Base-by-base conservation (phyloP, 2,113 vertebrate genomes). In the Synchiropus splendidus region DNA sequence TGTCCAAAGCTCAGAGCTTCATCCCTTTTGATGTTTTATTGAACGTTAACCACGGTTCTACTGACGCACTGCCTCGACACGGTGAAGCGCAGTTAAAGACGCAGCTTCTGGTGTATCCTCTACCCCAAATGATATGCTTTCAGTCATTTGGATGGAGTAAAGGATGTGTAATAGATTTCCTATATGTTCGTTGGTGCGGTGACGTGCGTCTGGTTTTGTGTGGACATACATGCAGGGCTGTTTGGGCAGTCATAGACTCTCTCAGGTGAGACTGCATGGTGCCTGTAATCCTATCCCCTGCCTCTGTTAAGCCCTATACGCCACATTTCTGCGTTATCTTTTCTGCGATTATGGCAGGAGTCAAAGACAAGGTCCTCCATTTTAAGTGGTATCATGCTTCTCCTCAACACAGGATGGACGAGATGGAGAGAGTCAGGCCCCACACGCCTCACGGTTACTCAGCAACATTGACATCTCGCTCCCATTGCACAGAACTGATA, bases 11-110 rank as follows among this genome's bases (percentile, higher is more conserved):
- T 55, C 42, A 48, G 54, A 61, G 60, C 62, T 63, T 67, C 58
- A 58, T 61, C 58, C 62, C 62, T 61, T 80, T 81, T 83, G 74
- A 80, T 79, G 82, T 76, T 82, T 80, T 73, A 78, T 80, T 76
- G 68, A 84, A 55, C 56, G 60, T 75, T 79, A 77, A 70, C 64
- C 56, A 66, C 64, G 64, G 63, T 51, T 48, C 46, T 34, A 51
- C 64, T 70, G 73, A 75, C 55, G 62, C 73, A 78, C 51, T 48
- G 50, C 51, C 61, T 74, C 59, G 60, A 70, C 61, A 47, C 42
- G 55, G 49, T 58, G 39, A 12, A 47, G 65, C 51, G 54, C 45
- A 72, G 67, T 55, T 46, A 67, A 58, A 73, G 54, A 55, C 48
- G 21, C 2, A 55, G 54, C 60, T 58, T 64, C 60, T 45, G 58